Percentiles rank a stretch among this genome's conserved stretches.
These are phyloP conservation scores for Ophioninae sp. DNA, from an alignment of 2,888 invertebrate species.

Conservation along the genomic window DNA sequence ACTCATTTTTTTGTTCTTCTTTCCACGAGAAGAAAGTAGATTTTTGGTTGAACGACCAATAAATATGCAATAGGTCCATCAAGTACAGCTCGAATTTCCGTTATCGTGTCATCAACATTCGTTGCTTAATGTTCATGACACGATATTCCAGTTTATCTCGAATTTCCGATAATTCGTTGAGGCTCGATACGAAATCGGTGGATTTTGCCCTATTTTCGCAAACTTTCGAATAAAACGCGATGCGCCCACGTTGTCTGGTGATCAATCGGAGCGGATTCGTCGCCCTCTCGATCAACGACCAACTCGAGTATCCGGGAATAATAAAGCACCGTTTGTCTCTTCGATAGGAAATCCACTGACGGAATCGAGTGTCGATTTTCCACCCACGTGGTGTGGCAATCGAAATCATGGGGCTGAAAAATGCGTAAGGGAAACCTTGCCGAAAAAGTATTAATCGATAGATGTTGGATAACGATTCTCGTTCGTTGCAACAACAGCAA, in stretches of 20 bases:
- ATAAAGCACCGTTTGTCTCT: conserved; percentile 44
- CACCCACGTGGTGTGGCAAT: conserved; percentile 35
- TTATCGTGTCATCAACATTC: not conserved
- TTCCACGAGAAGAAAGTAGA: too few relatives aligned
- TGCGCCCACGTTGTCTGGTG: conserved; percentile 53
- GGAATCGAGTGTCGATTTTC: conserved; percentile 45
- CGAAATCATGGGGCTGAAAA: not conserved
- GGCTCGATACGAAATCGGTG: not conserved
- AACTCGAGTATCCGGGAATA: conserved; percentile 45
- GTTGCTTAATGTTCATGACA: not conserved
- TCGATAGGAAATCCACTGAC: conserved; percentile 15
- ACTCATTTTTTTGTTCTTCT: too few relatives aligned
- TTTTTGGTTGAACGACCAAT: too few relatives aligned
- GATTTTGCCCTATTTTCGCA: not conserved
- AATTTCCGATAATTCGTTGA: not conserved
- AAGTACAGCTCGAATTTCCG: not conserved
- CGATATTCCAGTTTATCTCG: not conserved
- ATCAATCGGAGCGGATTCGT: conserved; percentile 48
- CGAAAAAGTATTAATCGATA: not conserved
- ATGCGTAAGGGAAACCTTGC: conserved; percentile 3
- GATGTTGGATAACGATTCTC: not conserved
- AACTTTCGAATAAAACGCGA: conserved; percentile 31
- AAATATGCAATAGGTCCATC: not conserved
- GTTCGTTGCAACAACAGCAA: not conserved
- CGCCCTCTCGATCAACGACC: conserved; percentile 22